A percentile compares a stretch with the other conserved stretches of the same genome.
Evolutionary conservation across 2,113 vertebrate species (phyloP).

Genomic region (Rallus limicola): DNA sequence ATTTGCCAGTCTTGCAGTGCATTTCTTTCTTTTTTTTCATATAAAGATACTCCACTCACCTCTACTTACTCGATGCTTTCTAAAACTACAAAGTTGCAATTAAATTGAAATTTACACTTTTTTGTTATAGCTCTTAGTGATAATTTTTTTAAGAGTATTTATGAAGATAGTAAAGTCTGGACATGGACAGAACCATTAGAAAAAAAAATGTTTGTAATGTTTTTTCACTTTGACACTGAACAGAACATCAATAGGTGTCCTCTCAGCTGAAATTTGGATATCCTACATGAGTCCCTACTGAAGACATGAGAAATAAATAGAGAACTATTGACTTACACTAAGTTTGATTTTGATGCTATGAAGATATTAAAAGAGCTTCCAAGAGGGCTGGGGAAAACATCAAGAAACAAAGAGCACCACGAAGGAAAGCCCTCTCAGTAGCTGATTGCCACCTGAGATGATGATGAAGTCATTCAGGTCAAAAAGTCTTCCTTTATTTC

Average conservation of each 20-base stretch:
- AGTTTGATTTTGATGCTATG: neutral
- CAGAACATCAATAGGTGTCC: neutral
- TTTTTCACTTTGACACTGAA: neutral
- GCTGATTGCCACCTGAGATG: neutral
- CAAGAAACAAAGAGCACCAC: neutral
- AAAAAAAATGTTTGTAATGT: neutral
- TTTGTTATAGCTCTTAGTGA: neutral
- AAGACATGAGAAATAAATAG: neutral
- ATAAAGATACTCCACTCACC: neutral
- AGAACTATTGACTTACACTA: neutral
- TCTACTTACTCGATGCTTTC: neutral
- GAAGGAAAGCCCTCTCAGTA: neutral
- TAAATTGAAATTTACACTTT: neutral
- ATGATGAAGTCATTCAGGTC: neutral
- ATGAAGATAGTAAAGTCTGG: neutral
- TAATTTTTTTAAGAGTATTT: neutral
- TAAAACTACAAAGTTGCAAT: neutral
- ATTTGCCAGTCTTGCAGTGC: neutral
- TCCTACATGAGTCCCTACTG: neutral
- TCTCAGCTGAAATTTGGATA: neutral
- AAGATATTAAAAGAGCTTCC: neutral
- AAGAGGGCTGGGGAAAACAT: neutral
- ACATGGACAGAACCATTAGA: neutral
- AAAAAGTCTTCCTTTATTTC: neutral
- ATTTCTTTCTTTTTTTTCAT: neutral